These are phyloP conservation scores for Festucalex cinctus DNA, from an alignment of 2,113 vertebrate species.

Conservation along the genomic window DNA sequence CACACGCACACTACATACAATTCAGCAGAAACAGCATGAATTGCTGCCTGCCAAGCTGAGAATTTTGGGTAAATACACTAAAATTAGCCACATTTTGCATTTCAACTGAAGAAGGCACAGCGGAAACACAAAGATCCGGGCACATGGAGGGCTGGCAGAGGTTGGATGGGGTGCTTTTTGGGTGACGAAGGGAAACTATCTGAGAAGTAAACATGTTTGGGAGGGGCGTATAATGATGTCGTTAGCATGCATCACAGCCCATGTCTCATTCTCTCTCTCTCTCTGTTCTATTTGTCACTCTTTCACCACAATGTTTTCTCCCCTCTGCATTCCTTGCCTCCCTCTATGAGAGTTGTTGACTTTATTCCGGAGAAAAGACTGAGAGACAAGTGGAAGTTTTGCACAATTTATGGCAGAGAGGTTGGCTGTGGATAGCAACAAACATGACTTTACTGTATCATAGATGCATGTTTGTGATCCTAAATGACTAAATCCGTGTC, in stretches of 20 bases:
- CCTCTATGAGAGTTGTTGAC: constrained; percentile 8
- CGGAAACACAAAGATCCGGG: constrained; percentile 32
- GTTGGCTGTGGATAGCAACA: neutral
- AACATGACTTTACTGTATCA: neutral
- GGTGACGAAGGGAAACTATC: constrained; percentile 18
- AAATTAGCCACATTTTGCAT: constrained; percentile 92
- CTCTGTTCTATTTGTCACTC: constrained; percentile 12
- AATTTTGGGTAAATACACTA: constrained; percentile 87
- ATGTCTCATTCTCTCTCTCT: constrained; percentile 3
- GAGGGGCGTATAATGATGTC: constrained; percentile 81
- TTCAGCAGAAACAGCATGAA: constrained; percentile 67
- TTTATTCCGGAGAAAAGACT: constrained; percentile 10
- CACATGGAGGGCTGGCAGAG: constrained; percentile 17
- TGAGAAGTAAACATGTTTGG: constrained; percentile 26
- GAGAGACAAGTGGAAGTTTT: neutral
- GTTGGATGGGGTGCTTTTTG: constrained; percentile 15
- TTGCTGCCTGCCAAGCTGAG: constrained; percentile 59
- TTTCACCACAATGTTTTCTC: constrained; percentile 1
- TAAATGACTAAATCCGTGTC: neutral
- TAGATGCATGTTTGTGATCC: neutral
- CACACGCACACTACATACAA: constrained; percentile 23
- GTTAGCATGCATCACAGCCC: constrained; percentile 84
- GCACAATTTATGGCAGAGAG: neutral
- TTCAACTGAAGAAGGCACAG: constrained; percentile 58
- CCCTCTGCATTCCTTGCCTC: too few species aligned